These are phyloP conservation scores for Fringilla coelebs DNA, from an alignment of 2,797 vertebrate genomes.

Conservation along the genomic window DNA sequence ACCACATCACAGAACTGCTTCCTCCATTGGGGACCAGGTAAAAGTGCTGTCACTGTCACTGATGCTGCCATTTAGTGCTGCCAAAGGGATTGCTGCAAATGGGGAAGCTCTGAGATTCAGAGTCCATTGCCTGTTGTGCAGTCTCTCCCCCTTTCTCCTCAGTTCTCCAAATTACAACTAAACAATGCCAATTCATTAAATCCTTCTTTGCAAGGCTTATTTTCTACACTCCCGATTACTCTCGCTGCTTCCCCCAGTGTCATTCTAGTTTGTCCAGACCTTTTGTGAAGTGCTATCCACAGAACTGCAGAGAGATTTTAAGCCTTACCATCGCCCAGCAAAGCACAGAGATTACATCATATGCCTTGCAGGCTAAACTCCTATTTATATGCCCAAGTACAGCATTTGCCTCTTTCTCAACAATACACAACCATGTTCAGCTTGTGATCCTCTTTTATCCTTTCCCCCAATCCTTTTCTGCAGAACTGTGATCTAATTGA, in stretches of 20 bases:
- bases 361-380: slow-evolving; percentile 43
- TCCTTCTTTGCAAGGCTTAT: neutral
- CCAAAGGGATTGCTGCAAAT: neutral
- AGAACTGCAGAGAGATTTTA: neutral
- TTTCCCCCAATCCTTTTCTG: neutral
- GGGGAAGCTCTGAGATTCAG: neutral
- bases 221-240: neutral
- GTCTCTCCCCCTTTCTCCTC: neutral
- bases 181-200: neutral
- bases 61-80: neutral
- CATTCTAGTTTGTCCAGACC: neutral
- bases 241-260: neutral
- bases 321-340: neutral
- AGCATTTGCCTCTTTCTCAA: slow-evolving; percentile 38
- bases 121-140: neutral
- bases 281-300: neutral
- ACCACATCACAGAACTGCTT: neutral
- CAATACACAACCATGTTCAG: slow-evolving; percentile 23
- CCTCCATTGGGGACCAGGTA: neutral
- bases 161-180: neutral
- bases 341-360: slow-evolving; percentile 50
- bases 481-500: slow-evolving; percentile 44
- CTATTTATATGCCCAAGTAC: slow-evolving; percentile 42
- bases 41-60: neutral
- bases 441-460: slow-evolving; percentile 41